Evolutionary conservation across 1,140 invertebrate species (phyloP).

Genomic region (Brachionus manjavacas): DNA sequence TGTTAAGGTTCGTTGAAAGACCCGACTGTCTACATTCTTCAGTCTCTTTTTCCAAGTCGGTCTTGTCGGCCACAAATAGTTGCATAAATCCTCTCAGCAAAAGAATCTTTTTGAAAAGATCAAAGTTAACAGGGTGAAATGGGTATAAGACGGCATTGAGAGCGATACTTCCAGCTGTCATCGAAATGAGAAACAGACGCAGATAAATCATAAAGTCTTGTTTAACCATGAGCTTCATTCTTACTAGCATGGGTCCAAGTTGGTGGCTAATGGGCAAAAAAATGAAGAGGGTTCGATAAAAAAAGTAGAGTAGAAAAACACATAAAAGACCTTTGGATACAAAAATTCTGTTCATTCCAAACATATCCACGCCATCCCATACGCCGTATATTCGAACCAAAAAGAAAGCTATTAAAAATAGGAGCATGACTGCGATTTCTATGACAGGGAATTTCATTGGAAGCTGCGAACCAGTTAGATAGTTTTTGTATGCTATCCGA

Average conservation of each 20-base stretch:
- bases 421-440: neutral
- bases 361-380: constrained; percentile 42
- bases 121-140: constrained; percentile 51
- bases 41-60: constrained; percentile 51
- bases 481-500: constrained; percentile 48
- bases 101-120: constrained; percentile 52
- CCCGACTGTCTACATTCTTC: constrained; percentile 34
- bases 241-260: constrained; percentile 56
- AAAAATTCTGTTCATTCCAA: constrained; percentile 46
- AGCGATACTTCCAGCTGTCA: constrained; percentile 56
- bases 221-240: constrained; percentile 57
- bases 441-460: constrained; percentile 48
- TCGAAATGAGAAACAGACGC: constrained; percentile 56
- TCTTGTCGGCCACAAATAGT: constrained; percentile 56
- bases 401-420: constrained; percentile 48
- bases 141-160: constrained; percentile 59
- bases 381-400: constrained; percentile 48
- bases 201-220: constrained; percentile 58
- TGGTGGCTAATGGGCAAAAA: constrained; percentile 58
- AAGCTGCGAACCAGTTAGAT: constrained; percentile 46
- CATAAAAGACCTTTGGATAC: constrained; percentile 49
- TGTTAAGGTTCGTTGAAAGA: neutral
- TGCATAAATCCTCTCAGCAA: constrained; percentile 54
- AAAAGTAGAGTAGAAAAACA: constrained; percentile 55
- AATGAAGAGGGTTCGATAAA: constrained; percentile 55